phyloP scores from a whole-genome alignment of 2,113 vertebrate species.

The Bubalus kerabau region DNA sequence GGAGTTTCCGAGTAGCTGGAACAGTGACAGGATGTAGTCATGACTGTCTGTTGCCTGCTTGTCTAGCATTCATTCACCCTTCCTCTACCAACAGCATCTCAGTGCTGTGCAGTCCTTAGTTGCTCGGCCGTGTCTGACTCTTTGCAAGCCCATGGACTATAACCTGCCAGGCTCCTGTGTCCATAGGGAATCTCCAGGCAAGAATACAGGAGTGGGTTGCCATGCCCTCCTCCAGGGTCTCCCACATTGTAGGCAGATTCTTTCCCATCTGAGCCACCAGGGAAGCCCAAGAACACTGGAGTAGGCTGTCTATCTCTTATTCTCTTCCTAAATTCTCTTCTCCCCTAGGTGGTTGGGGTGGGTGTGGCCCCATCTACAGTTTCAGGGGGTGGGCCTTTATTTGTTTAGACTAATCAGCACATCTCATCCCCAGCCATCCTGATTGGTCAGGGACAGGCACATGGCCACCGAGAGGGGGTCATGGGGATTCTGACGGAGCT shows the following conservation, averaged over 20 bases:
- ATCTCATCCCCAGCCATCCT: background rate
- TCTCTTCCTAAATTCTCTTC: background rate
- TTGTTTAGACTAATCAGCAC: background rate
- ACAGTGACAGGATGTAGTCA: background rate
- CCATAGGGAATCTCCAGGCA: background rate
- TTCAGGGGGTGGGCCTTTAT: background rate
- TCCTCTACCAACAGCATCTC: background rate
- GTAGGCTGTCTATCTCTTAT: background rate
- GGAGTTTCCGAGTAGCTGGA: background rate
- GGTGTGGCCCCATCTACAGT: background rate
- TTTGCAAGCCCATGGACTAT: background rate
- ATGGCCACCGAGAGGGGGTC: background rate
- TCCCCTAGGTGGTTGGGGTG: background rate
- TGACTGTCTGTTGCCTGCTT: background rate
- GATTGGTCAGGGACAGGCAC: background rate
- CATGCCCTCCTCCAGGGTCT: background rate
- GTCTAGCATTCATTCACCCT: background rate
- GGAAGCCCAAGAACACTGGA: background rate
- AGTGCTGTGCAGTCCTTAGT: background rate
- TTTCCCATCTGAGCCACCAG: background rate
- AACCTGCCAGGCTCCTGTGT: background rate
- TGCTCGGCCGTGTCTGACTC: background rate
- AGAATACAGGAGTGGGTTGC: background rate
- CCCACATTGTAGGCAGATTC: background rate
- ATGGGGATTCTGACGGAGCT: background rate